Conservation (phyloP, 2,888 invertebrate species). For the Schizotus pectinicornis region DNA sequence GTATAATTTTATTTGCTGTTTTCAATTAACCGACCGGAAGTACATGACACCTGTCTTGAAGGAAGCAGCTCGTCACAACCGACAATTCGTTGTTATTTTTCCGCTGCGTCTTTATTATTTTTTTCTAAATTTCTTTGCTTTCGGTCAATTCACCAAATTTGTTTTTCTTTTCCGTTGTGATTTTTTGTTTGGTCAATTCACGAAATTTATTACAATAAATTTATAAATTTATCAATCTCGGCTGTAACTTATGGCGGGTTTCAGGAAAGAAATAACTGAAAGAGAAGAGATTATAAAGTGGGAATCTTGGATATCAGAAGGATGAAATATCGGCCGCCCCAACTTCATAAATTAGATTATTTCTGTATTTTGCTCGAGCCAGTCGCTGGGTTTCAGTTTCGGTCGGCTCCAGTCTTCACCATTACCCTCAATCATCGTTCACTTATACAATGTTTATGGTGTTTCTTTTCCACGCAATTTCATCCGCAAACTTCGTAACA, state of each 20-base stretch:
- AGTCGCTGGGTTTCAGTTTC: conserved; percentile 37
- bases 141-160: too few species aligned
- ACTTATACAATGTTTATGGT: conserved; percentile 53
- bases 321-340: conserved; percentile 41
- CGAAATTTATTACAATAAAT: too few species aligned
- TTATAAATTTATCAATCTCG: too few species aligned
- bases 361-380: conserved; percentile 44
- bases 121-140: too few species aligned
- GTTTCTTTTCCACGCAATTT: conserved; percentile 55
- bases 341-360: conserved; percentile 51
- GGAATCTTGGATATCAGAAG: conserved; percentile 32
- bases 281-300: conserved; percentile 34
- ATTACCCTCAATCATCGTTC: conserved; percentile 54
- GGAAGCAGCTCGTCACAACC: conserved; percentile 34
- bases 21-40: conserved; percentile 51
- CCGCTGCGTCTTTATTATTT: background rate
- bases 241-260: conserved; percentile 36
- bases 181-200: too few species aligned
- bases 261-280: conserved; percentile 33
- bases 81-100: conserved; percentile 1
- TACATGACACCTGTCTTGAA: conserved; percentile 52
- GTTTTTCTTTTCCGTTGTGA: too few species aligned
- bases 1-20: conserved; percentile 53
- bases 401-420: conserved; percentile 48
- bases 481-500: conserved; percentile 51